Base-by-base conservation (phyloP, 2,888 invertebrate species). In the Andricus quercusramuli region DNA sequence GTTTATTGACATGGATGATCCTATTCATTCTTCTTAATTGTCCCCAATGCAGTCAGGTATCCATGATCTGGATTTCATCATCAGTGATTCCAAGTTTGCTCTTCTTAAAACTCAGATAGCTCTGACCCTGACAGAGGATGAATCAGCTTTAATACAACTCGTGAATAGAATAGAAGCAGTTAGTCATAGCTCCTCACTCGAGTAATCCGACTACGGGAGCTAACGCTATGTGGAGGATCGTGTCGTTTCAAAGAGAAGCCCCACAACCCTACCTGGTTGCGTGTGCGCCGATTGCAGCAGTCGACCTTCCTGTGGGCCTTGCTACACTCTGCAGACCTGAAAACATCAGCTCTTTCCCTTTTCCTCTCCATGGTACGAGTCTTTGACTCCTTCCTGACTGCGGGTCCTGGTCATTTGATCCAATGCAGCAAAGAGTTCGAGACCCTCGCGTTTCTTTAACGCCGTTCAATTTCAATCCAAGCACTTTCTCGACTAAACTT, bases 301-400 rank as follows among this genome's bases (percentile, higher is more conserved):
- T 88, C 89, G 90, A 90, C 90, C 90, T 90, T 90, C 90, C 88
- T 88, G 86, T 87, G 89, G 89, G 89, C 90, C 89, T 90, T 90
- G 89, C 86, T 88, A 85, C 87, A 87, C 87, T 86, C 86, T 85
- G 85, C 90, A 84, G 85, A 87, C 88, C 88, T 90, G 86, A 90
- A 89, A 90, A 90, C 89, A 89, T 85, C 80, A 79, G 81, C 80
- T 84, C 80, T 67, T 80, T 80, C 66, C 37, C 80, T 79, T 66
- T 76, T 77, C 37, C 76, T 80, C 70, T 59, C 77, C 70, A 13
- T 78, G 70, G 78, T 78, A 66, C 81, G 65, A 84, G 79, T 80
- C 82, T 84, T 80, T 80, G 81, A 82, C 82, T 82, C 80, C 79
- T 62, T 74, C 59, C 80, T 82, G 47, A 76, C 22, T 20, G 56